These are phyloP conservation scores for Nebria brevicollis DNA, from an alignment of 2,888 invertebrate genomes.

Conservation along the genomic window DNA sequence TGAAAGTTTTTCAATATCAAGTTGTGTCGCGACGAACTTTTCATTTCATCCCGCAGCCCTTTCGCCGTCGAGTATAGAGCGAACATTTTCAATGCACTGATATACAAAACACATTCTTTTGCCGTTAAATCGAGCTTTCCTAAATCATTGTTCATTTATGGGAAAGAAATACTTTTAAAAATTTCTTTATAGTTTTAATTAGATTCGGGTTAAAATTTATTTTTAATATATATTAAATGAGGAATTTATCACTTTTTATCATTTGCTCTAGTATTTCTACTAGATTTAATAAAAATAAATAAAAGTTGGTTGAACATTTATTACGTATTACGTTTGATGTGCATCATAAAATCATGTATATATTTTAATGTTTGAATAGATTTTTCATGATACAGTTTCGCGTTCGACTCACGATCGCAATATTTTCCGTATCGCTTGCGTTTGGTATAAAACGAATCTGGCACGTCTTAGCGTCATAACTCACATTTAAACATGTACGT, in stretches of 20 bases:
- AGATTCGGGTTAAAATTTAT: no score
- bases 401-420: neutral
- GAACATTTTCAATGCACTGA: neutral
- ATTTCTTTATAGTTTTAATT: no score
- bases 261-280: no score
- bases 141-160: constrained; percentile 13
- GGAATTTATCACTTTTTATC: no score
- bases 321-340: no score
- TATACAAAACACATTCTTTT: neutral
- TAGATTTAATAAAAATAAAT: no score
- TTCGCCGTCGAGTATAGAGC: neutral
- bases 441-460: constrained; percentile 9
- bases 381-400: neutral
- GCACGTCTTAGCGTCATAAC: constrained; percentile 14
- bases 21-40: constrained; percentile 12
- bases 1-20: constrained; percentile 22
- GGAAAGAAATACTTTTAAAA: no score
- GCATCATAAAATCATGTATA: no score
- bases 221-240: no score
- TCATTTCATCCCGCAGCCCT: neutral
- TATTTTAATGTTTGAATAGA: neutral
- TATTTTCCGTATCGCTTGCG: constrained; percentile 4
- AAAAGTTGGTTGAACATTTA: no score
- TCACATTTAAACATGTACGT: constrained; percentile 41
- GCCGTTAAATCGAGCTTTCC: constrained; percentile 10